These are phyloP conservation scores for Anodontia alba DNA, from an alignment of 2,888 invertebrate genomes.

Conservation along the genomic window DNA sequence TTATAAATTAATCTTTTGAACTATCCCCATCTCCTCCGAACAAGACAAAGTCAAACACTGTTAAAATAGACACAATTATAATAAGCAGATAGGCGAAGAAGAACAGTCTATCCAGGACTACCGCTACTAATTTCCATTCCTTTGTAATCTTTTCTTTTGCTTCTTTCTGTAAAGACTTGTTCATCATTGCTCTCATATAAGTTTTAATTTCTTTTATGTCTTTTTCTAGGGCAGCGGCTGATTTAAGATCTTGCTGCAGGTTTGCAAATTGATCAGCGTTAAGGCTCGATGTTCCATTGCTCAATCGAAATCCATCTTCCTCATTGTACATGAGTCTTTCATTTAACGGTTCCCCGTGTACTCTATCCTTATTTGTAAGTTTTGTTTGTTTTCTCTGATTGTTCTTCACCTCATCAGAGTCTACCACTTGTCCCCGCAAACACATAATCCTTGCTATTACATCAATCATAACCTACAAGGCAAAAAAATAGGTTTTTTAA, in stretches of 20 bases:
- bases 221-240: conserved; percentile 67
- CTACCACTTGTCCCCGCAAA: conserved; percentile 75
- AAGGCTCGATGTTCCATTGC: conserved; percentile 24
- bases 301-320: conserved; percentile 61
- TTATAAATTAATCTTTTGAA: too few species aligned
- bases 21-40: conserved; percentile 49
- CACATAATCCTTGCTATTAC: conserved; percentile 80
- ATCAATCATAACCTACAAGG: conserved; percentile 80
- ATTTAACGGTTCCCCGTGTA: conserved; percentile 66
- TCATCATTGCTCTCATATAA: conserved; percentile 73
- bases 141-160: conserved; percentile 75
- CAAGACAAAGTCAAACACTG: conserved; percentile 77
- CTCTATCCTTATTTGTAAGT: conserved; percentile 54
- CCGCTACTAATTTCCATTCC: conserved; percentile 83
- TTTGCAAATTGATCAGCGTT: conserved; percentile 11
- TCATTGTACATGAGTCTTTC: conserved; percentile 74
- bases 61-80: conserved; percentile 80
- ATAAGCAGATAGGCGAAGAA: conserved; percentile 82
- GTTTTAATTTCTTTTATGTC: conserved; percentile 81
- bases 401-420: conserved; percentile 36
- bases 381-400: conserved; percentile 40
- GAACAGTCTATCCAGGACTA: conserved; percentile 83
- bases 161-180: conserved; percentile 76
- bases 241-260: conserved; percentile 36
- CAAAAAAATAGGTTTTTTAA: too few species aligned